Evolutionary conservation across 2,797 vertebrate genomes (phyloP).

Genomic region (Manis javanica): DNA sequence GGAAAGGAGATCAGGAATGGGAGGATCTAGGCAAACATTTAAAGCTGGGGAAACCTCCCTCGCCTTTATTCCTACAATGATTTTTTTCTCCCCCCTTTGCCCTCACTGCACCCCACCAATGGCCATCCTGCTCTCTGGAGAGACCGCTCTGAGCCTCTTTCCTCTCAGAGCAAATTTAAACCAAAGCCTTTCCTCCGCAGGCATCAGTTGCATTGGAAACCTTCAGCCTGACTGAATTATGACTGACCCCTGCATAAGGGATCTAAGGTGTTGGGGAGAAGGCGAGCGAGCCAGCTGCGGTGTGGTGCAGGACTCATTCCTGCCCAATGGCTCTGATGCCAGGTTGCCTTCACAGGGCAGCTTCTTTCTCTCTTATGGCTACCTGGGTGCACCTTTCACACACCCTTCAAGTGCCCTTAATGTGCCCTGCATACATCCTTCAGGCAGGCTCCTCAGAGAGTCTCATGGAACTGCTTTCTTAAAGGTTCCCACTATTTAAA

Average conservation of each 20-base stretch:
- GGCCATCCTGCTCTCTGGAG: neutral
- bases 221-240: neutral
- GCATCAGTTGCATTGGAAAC: neutral
- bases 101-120: fast-evolving
- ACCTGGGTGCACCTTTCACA: neutral
- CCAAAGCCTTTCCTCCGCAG: neutral
- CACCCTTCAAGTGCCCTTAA: no score
- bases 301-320: neutral
- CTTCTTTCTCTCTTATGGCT: neutral
- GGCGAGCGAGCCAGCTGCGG: fast-evolving
- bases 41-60: neutral
- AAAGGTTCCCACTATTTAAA: neutral
- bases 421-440: no score
- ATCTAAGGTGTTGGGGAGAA: neutral
- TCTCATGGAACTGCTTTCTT: neutral
- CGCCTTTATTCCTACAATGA: neutral
- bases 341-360: neutral
- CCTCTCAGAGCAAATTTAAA: neutral
- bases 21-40: neutral
- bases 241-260: neutral
- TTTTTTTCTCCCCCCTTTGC: neutral
- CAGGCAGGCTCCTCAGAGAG: neutral
- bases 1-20: neutral
- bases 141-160: neutral
- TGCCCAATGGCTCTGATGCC: neutral